Evolutionary conservation across 2,113 vertebrate species (phyloP).

Genomic region (Paraplagusia blochii): DNA sequence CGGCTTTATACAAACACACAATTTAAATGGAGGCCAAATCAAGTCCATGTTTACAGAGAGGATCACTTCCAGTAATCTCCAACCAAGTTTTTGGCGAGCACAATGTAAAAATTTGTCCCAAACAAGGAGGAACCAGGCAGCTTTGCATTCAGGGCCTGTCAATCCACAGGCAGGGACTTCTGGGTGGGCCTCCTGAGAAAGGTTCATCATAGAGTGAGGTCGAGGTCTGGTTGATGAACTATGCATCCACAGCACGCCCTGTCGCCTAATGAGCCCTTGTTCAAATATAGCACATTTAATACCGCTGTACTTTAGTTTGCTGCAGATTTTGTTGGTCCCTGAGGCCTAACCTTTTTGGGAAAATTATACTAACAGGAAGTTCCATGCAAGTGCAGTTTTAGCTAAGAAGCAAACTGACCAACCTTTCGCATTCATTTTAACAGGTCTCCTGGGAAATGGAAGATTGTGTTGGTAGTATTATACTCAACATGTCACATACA

Average conservation of each 20-base stretch:
- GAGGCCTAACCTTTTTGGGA: slow-evolving; percentile 24
- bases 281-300: slow-evolving; percentile 15
- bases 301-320: slow-evolving; percentile 1
- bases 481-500: slow-evolving; percentile 13
- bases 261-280: slow-evolving; percentile 18
- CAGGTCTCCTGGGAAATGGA: slow-evolving; percentile 1
- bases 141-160: slow-evolving; percentile 44
- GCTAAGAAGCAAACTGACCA: slow-evolving; percentile 43
- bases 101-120: slow-evolving; percentile 33
- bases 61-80: slow-evolving; percentile 54
- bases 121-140: slow-evolving; percentile 34
- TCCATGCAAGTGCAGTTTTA: slow-evolving; percentile 19
- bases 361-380: slow-evolving; percentile 22
- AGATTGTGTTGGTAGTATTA: neutral
- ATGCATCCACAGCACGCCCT: slow-evolving; percentile 19
- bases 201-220: slow-evolving; percentile 15
- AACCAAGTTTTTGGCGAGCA: slow-evolving; percentile 44
- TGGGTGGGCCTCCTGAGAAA: slow-evolving; percentile 50
- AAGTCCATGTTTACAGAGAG: slow-evolving; percentile 56
- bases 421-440: slow-evolving; percentile 22
- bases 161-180: slow-evolving; percentile 31
- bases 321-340: slow-evolving; percentile 14
- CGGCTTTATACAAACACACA: slow-evolving; percentile 57
- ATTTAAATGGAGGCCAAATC: slow-evolving; percentile 59
- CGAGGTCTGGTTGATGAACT: slow-evolving; percentile 31